phyloP scores from a whole-genome alignment of 2,113 vertebrate genomes.

The Callochromis pleurospilus region DNA sequence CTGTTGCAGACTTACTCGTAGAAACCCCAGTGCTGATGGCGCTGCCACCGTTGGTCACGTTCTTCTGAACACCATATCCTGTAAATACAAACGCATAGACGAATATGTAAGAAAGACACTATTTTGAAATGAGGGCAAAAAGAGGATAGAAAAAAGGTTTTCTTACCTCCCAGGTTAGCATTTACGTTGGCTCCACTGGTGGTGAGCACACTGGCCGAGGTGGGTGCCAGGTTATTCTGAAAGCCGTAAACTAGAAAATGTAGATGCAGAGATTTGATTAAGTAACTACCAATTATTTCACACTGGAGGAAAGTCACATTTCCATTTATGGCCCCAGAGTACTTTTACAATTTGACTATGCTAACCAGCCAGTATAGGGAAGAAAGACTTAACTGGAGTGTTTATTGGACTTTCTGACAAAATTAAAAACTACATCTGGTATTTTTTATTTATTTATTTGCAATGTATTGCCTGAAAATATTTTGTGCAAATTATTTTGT shows the following conservation, averaged over 20 bases:
- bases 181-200: conserved; percentile 45
- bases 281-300: not conserved
- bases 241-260: conserved; percentile 62
- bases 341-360: not conserved
- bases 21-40: conserved; percentile 36
- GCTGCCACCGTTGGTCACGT: conserved; percentile 27
- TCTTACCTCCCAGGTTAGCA: conserved; percentile 31
- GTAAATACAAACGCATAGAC: not conserved
- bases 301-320: not conserved
- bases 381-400: not conserved
- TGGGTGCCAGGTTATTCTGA: conserved; percentile 64
- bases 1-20: conserved; percentile 3
- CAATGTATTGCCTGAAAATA: not conserved
- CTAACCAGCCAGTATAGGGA: not conserved
- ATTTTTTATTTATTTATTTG: not conserved
- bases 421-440: not conserved
- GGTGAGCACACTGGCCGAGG: conserved; percentile 37
- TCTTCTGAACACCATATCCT: conserved; percentile 67
- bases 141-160: not conserved
- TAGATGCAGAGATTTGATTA: not conserved
- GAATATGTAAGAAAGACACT: not conserved
- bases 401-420: not conserved
- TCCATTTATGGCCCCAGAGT: not conserved
- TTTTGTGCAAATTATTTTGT: not conserved
- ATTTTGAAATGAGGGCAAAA: not conserved